Evolutionary conservation across 2,113 vertebrate species (phyloP).

Genomic region (Anhinga rufa): DNA sequence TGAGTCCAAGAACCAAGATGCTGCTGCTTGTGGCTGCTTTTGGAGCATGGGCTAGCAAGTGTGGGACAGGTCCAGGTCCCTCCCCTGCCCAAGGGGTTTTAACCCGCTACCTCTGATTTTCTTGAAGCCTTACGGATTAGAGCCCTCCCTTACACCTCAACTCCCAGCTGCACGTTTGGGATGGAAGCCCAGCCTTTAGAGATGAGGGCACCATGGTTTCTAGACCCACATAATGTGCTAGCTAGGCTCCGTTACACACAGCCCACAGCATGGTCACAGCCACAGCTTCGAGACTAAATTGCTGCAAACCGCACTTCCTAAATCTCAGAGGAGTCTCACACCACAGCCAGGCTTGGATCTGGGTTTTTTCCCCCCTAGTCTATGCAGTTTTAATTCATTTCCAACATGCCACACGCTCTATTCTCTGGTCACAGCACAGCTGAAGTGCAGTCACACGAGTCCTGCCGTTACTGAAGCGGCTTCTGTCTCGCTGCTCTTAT

Average conservation of each 20-base stretch:
- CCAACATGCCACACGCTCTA: rapidly evolving
- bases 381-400: background rate
- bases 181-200: background rate
- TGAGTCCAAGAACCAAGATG: background rate
- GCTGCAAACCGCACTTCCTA: background rate
- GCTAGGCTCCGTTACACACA: rapidly evolving
- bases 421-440: background rate
- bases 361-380: rapidly evolving
- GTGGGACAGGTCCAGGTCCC: background rate
- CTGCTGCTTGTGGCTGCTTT: background rate
- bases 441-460: background rate
- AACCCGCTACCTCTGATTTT: background rate
- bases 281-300: background rate
- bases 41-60: rapidly evolving
- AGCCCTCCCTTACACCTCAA: background rate
- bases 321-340: background rate
- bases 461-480: background rate
- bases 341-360: background rate
- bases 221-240: background rate
- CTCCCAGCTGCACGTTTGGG: background rate
- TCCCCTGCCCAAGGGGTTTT: background rate
- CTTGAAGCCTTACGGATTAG: background rate
- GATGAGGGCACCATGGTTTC: too few species aligned
- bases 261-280: rapidly evolving
- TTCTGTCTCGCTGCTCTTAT: background rate